These are phyloP conservation scores for Poecilobothrus nobilitatus DNA, from an alignment of 2,888 invertebrate species.

Conservation along the genomic window DNA sequence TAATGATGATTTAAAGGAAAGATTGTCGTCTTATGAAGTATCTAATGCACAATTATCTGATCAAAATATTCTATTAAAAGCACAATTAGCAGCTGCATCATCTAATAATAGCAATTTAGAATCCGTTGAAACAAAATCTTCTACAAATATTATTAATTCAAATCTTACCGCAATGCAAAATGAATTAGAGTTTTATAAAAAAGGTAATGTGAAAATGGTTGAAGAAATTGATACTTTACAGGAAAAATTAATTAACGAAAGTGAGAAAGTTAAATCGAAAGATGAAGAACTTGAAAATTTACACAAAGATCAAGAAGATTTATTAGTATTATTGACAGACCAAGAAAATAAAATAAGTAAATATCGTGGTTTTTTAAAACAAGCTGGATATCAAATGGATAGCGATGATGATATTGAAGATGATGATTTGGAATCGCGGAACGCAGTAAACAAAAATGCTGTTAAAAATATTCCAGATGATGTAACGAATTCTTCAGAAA, in stretches of 20 bases:
- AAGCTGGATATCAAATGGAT: constrained; percentile 41
- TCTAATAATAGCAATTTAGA: constrained; percentile 5
- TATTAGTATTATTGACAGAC: constrained; percentile 80
- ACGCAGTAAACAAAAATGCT: neutral
- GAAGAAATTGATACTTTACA: constrained; percentile 35
- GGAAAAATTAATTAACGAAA: constrained; percentile 30
- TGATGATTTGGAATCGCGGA: constrained; percentile 25
- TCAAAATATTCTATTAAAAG: constrained; percentile 78
- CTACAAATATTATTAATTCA: constrained; percentile 15
- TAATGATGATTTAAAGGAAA: constrained; percentile 38
- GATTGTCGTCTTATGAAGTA: constrained; percentile 59
- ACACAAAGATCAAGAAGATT: constrained; percentile 86
- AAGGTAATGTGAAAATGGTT: constrained; percentile 25
- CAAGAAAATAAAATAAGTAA: constrained; percentile 65
- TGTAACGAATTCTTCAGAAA: too few species aligned
- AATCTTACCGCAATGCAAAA: constrained; percentile 12
- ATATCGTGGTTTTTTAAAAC: constrained; percentile 52
- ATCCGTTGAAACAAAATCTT: neutral
- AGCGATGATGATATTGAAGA: constrained; percentile 45
- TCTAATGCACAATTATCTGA: constrained; percentile 69
- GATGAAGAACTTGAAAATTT: constrained; percentile 53
- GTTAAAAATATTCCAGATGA: too few species aligned
- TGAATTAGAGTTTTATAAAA: neutral
- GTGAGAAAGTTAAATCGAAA: constrained; percentile 25
- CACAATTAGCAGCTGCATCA: constrained; percentile 51